A percentile compares a stretch with the other conserved stretches of the same genome.
Conservation (phyloP, 2,797 vertebrate genomes). For the Siniperca obscura region DNA sequence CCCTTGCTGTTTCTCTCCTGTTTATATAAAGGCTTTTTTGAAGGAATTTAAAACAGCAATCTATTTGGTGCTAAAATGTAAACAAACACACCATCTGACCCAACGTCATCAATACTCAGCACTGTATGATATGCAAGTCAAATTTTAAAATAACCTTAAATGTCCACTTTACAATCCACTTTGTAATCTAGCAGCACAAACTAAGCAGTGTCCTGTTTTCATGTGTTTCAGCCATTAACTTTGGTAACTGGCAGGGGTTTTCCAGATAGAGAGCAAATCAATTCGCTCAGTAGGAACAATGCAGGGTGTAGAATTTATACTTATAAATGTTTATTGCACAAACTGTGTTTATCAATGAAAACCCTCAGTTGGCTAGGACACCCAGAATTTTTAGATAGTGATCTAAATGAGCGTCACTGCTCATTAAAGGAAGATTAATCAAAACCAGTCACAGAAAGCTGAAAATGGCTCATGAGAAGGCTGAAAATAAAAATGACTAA, state of each 20-base stretch:
- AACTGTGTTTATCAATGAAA: conserved; percentile 39
- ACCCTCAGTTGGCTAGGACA: conserved; percentile 7
- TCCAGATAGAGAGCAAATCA: conserved; percentile 37
- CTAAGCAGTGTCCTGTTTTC: conserved; percentile 9
- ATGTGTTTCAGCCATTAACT: conserved; percentile 38
- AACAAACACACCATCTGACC: background rate
- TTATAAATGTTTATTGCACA: conserved; percentile 29
- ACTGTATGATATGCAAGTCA: background rate
- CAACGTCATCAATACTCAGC: background rate
- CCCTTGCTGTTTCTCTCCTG: conserved; percentile 1
- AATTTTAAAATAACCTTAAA: conserved; percentile 10
- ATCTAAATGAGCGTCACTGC: conserved; percentile 42
- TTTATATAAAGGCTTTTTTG: background rate
- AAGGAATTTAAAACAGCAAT: background rate
- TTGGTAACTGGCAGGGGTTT: conserved; percentile 24
- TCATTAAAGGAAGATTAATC: conserved; percentile 40
- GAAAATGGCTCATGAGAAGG: conserved; percentile 14
- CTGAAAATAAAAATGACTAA: conserved; percentile 18
- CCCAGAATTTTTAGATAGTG: background rate
- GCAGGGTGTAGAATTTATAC: conserved; percentile 9
- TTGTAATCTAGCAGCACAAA: background rate
- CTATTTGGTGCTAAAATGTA: background rate
- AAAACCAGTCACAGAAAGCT: background rate
- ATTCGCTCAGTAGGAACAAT: conserved; percentile 39
- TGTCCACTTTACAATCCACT: background rate